Evolutionary conservation across 2,797 vertebrate genomes (phyloP).

Genomic region (Ctenopoma multispine): DNA sequence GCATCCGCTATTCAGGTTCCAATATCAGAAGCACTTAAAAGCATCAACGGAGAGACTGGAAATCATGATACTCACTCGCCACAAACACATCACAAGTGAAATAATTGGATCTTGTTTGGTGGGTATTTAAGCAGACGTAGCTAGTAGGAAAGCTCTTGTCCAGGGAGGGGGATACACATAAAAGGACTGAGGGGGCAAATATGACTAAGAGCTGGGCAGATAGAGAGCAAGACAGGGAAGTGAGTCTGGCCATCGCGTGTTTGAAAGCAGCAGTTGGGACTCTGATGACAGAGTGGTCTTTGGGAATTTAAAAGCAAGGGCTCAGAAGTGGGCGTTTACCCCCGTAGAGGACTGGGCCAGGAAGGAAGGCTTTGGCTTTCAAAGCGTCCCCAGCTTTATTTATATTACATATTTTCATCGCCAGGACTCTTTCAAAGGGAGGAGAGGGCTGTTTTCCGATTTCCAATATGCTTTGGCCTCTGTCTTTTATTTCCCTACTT

Average conservation of each 20-base stretch:
- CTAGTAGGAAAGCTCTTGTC: conserved; percentile 69
- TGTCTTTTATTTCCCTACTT: conserved; percentile 72
- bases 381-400: conserved; percentile 87
- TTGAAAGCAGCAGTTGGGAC: conserved; percentile 87
- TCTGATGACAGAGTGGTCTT: conserved; percentile 88
- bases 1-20: conserved; percentile 74
- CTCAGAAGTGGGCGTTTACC: conserved; percentile 80
- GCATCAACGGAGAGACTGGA: conserved; percentile 53
- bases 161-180: conserved; percentile 76
- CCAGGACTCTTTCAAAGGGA: conserved; percentile 83
- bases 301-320: conserved; percentile 86
- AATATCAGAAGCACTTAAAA: conserved; percentile 69
- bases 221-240: conserved; percentile 69
- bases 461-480: conserved; percentile 73
- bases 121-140: conserved; percentile 78
- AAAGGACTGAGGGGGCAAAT: conserved; percentile 80
- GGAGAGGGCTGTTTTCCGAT: conserved; percentile 75
- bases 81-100: conserved; percentile 59
- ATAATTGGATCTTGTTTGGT: conserved; percentile 73
- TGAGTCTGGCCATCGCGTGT: conserved; percentile 84
- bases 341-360: conserved; percentile 82
- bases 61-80: conserved; percentile 51
- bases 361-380: conserved; percentile 89
- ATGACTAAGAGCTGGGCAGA: conserved; percentile 56
- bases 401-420: conserved; percentile 89